Percentiles rank a stretch among this genome's conserved stretches.
Evolutionary conservation across 2,888 invertebrate genomes (phyloP).

Genomic region (Catocala nupta): DNA sequence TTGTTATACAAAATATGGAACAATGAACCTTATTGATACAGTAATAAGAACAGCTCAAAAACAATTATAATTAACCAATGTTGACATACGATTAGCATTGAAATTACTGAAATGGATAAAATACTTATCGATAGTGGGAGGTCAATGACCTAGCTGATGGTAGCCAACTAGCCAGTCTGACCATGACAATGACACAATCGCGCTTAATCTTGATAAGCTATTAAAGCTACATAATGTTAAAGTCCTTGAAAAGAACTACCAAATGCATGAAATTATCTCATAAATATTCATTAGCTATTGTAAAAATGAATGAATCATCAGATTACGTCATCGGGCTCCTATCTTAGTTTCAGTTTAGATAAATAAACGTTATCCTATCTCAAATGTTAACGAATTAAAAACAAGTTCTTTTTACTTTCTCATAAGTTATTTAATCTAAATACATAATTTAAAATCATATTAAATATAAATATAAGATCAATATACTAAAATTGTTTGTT

Average conservation of each 20-base stretch:
- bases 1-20: too few relatives aligned
- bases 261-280: background rate
- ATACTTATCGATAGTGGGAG: background rate
- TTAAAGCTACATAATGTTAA: slow-evolving; percentile 6
- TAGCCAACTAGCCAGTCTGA: slow-evolving; percentile 4
- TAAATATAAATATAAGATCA: too few relatives aligned
- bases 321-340: slow-evolving; percentile 24
- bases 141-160: slow-evolving; percentile 6
- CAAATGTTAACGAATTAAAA: background rate
- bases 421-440: too few relatives aligned
- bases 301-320: slow-evolving; percentile 22
- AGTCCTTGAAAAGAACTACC: slow-evolving; percentile 7
- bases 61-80: too few relatives aligned
- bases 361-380: background rate
- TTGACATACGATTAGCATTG: too few relatives aligned
- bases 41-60: too few relatives aligned
- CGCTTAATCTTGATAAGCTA: slow-evolving; percentile 5
- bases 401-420: too few relatives aligned
- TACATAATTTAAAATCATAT: too few relatives aligned
- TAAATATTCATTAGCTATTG: slow-evolving; percentile 11
- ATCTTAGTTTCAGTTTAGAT: background rate
- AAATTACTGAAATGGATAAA: too few relatives aligned
- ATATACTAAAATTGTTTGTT: too few relatives aligned
- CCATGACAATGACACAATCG: slow-evolving; percentile 13
- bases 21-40: too few relatives aligned